Conservation (phyloP, 2,888 invertebrate genomes). For the Spicauda simplicius region DNA sequence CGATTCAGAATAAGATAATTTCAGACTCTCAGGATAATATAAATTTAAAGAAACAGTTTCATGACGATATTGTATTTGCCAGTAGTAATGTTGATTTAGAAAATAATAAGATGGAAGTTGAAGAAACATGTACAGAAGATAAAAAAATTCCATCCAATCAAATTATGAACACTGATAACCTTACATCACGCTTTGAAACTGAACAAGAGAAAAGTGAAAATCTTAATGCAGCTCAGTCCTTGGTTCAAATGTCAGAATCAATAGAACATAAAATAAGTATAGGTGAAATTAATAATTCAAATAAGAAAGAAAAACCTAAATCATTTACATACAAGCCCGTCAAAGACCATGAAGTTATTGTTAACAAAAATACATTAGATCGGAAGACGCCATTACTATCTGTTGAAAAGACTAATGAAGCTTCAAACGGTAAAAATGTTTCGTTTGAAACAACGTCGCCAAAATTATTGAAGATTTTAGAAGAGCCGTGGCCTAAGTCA, state of each 20-base stretch:
- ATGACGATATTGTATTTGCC: conserved; percentile 11
- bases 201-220: conserved; percentile 79
- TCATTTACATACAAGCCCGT: background rate
- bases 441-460: conserved; percentile 75
- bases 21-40: conserved; percentile 3
- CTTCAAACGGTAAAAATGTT: conserved; percentile 51
- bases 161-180: conserved; percentile 51
- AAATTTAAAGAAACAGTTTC: background rate
- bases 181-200: conserved; percentile 68
- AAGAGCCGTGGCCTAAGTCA: conserved; percentile 72
- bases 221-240: conserved; percentile 77
- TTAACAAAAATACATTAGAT: conserved; percentile 47
- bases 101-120: conserved; percentile 6
- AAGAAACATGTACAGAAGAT: conserved; percentile 12
- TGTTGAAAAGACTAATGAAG: conserved; percentile 57
- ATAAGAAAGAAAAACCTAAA: conserved; percentile 20
- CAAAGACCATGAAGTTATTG: conserved; percentile 34
- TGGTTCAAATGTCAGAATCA: conserved; percentile 80
- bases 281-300: conserved; percentile 49
- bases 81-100: conserved; percentile 4
- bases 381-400: conserved; percentile 58
- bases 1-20: conserved; percentile 60
- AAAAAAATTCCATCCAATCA: conserved; percentile 21
- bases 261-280: conserved; percentile 70
- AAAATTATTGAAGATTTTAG: conserved; percentile 84